Conservation (phyloP, 2,113 vertebrate species). For the Excalfactoria chinensis region DNA sequence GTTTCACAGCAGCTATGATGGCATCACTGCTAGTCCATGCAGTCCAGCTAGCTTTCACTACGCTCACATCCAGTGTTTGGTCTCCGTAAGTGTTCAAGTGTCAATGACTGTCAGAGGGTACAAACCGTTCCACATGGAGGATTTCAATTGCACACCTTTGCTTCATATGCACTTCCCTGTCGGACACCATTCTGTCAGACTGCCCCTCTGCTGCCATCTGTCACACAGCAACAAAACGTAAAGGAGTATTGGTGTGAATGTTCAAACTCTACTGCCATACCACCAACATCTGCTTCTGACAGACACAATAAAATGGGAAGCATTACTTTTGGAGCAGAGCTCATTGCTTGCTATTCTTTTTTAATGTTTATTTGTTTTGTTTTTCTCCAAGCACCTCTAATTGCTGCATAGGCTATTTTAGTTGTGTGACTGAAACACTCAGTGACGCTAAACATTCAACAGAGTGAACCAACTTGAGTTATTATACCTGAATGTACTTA, state of each 20-base stretch:
- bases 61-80: not conserved
- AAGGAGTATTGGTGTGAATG: not conserved
- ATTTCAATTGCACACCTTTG: no score
- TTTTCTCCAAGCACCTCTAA: no score
- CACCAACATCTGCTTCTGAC: not conserved
- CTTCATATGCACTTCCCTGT: not conserved
- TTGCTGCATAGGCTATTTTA: not conserved
- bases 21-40: no score
- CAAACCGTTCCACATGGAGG: not conserved
- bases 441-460: not conserved
- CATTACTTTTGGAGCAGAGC: not conserved
- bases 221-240: not conserved
- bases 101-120: not conserved
- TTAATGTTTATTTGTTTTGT: not conserved
- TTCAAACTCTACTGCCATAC: not conserved
- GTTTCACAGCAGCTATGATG: not conserved
- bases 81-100: not conserved
- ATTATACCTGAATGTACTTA: not conserved
- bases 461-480: not conserved
- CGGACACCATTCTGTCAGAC: not conserved
- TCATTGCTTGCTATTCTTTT: not conserved
- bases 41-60: no score
- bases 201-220: no score
- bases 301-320: not conserved
- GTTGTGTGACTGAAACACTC: not conserved